A percentile compares a stretch with the other conserved stretches of the same genome.
Evolutionary conservation across 2,113 vertebrate species (phyloP).

Genomic region (Erythrolamprus reginae): DNA sequence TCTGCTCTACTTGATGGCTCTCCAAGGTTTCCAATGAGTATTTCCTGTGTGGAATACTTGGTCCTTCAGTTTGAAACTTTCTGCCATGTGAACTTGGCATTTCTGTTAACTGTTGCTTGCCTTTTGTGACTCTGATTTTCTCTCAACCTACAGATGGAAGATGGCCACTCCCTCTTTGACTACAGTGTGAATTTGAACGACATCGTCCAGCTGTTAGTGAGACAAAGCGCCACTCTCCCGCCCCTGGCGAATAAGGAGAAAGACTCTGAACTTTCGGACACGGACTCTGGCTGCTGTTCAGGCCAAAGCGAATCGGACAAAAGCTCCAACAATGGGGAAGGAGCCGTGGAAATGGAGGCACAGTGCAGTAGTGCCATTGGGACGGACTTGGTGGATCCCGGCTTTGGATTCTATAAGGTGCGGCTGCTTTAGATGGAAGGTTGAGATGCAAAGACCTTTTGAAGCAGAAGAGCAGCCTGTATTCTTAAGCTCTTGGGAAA

Average conservation of each 20-base stretch:
- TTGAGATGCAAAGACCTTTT: neutral
- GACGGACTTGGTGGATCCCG: constrained; percentile 62
- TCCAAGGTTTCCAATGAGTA: neutral
- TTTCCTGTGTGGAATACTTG: neutral
- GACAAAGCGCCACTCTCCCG: constrained; percentile 68
- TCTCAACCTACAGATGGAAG: constrained; percentile 82
- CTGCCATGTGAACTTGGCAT: neutral
- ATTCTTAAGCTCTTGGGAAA: neutral
- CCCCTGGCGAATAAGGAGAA: constrained; percentile 71
- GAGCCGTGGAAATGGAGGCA: constrained; percentile 68
- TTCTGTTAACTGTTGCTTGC: no score
- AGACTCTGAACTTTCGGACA: constrained; percentile 89
- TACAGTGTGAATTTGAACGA: constrained; percentile 91
- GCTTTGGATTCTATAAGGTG: constrained; percentile 87
- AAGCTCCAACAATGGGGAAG: constrained; percentile 84
- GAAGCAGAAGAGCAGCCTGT: neutral
- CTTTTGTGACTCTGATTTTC: rapidly evolving
- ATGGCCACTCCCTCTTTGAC: constrained; percentile 93
- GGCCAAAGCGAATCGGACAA: constrained; percentile 92
- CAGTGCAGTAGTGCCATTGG: constrained; percentile 58
- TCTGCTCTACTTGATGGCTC: neutral
- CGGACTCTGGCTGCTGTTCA: constrained; percentile 89
- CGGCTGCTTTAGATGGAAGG: neutral
- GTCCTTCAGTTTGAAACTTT: neutral
- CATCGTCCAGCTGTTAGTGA: constrained; percentile 89